Base-by-base conservation (phyloP, 37 sponge, comb jelly and placozoan genomes). In the Amphimedon queenslandica region DNA sequence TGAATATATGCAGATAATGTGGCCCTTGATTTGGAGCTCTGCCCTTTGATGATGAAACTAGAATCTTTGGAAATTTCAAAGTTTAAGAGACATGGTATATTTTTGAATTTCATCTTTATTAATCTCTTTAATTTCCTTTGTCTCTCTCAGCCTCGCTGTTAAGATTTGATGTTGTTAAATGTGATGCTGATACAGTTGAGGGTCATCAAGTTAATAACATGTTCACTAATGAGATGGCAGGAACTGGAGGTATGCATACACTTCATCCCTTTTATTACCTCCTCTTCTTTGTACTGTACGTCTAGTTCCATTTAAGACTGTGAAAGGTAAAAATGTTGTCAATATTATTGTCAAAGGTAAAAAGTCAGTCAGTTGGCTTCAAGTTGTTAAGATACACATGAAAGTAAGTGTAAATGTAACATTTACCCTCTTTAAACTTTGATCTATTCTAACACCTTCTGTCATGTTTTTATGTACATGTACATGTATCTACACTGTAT, bases 231-330 rank as follows among this genome's bases (percentile, higher is more conserved):
- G 29, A 53, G 37, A n/a, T 43, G n/a, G 5, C 5, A 6, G 61
- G 61, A 60, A n/a, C 61, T 60, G 61, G 61, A 11, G 27, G 61
- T n/a, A 60, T n/a, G 28, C 21, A 6, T 25, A 25, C 53, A 18
- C 8, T 47, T 13, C 13, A 47, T 47, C 53, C 13, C 8, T 47
- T 13, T 51, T 28, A n/a, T 8, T 43, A 10, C 5, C 55, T 43
- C 2, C 6, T 42, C 1, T 1, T 57, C 38, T 40, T 43, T 55
- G 18, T 47, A 11, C 23, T 25, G 13, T 31, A 36, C 23, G 1
- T 37, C 4, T 57, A 67, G 73, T 63, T 25, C 80, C 71, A 0
- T 89, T 83, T 60, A 63, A 83, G 35, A 89, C 80, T 66, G 79
- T 31, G 0, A 43, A 69, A 24, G 80, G 76, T 10, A 79, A 80